A percentile compares a stretch with the other conserved stretches of the same genome.
These are phyloP conservation scores for Zygaena filipendulae DNA, from an alignment of 2,888 invertebrate genomes.

Conservation along the genomic window DNA sequence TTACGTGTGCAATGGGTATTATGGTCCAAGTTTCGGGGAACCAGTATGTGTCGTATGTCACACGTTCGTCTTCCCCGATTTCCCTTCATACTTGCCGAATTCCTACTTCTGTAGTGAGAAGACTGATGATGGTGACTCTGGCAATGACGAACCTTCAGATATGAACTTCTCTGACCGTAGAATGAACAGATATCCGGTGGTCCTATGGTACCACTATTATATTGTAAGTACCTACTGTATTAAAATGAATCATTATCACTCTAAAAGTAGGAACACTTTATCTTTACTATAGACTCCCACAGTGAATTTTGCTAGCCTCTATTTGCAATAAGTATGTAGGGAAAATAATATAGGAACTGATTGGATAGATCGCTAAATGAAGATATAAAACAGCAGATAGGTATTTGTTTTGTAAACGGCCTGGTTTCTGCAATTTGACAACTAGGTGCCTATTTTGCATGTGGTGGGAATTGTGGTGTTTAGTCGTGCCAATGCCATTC, in stretches of 20 bases:
- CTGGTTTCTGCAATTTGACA: too few species aligned
- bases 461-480: too few species aligned
- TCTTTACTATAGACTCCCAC: too few species aligned
- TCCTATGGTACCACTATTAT: slow-evolving; percentile 48
- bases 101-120: slow-evolving; percentile 64
- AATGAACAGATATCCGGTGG: slow-evolving; percentile 38
- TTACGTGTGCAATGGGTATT: slow-evolving; percentile 90
- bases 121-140: slow-evolving; percentile 92
- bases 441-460: too few species aligned
- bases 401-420: too few species aligned
- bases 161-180: slow-evolving; percentile 66
- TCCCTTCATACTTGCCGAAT: slow-evolving; percentile 64
- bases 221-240: slow-evolving; percentile 30
- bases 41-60: slow-evolving; percentile 94
- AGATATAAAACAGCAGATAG: too few species aligned
- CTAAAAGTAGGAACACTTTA: not conserved
- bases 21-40: slow-evolving; percentile 91
- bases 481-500: too few species aligned
- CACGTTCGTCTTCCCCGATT: slow-evolving; percentile 89
- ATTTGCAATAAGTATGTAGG: too few species aligned
- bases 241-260: not conserved
- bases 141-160: slow-evolving; percentile 93
- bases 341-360: too few species aligned
- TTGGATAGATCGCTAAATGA: too few species aligned
- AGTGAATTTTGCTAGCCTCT: too few species aligned